These are phyloP conservation scores for Polydesmus complanatus DNA, from an alignment of 2,888 invertebrate genomes.

Conservation along the genomic window DNA sequence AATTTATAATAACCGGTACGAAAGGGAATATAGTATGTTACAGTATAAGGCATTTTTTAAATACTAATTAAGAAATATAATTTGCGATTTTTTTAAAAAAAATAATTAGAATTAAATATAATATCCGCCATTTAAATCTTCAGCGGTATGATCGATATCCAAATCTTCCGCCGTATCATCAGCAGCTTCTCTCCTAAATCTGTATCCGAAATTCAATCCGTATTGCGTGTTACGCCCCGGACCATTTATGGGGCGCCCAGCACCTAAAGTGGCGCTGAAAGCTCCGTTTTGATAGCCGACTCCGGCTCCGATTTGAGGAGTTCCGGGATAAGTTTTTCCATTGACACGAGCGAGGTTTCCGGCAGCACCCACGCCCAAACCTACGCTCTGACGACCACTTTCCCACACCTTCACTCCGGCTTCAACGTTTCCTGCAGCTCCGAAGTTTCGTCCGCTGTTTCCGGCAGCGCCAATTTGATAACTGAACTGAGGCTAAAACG, in stretches of 20 bases:
- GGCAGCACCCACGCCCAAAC: not conserved
- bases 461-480: too few species aligned
- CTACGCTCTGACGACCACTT: not conserved
- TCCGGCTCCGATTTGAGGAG: conserved; percentile 1
- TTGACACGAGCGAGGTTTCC: not conserved
- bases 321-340: not conserved
- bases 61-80: too few species aligned
- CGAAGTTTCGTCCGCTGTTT: conserved; percentile 3
- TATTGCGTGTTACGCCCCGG: not conserved
- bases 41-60: too few species aligned
- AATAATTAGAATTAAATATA: too few species aligned
- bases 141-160: too few species aligned
- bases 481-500: too few species aligned
- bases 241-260: not conserved
- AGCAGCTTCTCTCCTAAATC: not conserved
- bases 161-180: not conserved
- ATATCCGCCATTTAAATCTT: too few species aligned
- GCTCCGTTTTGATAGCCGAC: not conserved
- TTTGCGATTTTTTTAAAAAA: too few species aligned
- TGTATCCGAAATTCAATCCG: not conserved
- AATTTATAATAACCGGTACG: too few species aligned
- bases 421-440: not conserved
- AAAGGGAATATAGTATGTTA: too few species aligned
- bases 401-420: conserved; percentile 1
- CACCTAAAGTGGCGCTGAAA: conserved; percentile 3